Evolutionary conservation across 2,888 invertebrate species (phyloP).

Genomic region (Leuctra nigra): DNA sequence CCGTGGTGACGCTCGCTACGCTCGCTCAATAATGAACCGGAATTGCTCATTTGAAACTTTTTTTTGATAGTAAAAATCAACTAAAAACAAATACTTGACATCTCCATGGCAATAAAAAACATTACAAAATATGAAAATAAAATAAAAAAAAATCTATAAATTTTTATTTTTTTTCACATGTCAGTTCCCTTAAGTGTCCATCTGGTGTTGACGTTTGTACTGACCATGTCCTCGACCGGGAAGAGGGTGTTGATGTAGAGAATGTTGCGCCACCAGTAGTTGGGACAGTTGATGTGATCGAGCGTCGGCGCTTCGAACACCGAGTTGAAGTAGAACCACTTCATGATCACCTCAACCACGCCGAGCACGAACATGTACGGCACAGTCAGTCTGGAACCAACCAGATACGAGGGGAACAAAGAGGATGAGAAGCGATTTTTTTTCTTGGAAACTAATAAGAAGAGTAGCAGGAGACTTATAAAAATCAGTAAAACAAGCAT

Average conservation of each 20-base stretch:
- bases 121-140: too few species aligned
- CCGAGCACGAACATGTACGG: conserved; percentile 60
- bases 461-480: not conserved
- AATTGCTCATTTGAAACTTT: too few species aligned
- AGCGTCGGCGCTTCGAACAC: conserved; percentile 48
- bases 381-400: conserved; percentile 57
- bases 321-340: conserved; percentile 42
- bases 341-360: conserved; percentile 41
- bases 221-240: conserved; percentile 52
- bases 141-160: too few species aligned
- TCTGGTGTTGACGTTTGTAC: too few species aligned
- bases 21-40: too few species aligned
- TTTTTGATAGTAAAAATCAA: too few species aligned
- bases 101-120: too few species aligned
- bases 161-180: too few species aligned
- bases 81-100: too few species aligned
- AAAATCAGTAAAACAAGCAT: not conserved
- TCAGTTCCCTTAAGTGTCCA: too few species aligned
- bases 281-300: conserved; percentile 51
- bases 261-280: conserved; percentile 57
- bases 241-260: conserved; percentile 55
- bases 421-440: not conserved
- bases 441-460: not conserved
- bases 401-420: conserved; percentile 18
- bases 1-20: too few species aligned